These are phyloP conservation scores for Meta bourneti DNA, from an alignment of 2,888 invertebrate genomes.

Conservation along the genomic window DNA sequence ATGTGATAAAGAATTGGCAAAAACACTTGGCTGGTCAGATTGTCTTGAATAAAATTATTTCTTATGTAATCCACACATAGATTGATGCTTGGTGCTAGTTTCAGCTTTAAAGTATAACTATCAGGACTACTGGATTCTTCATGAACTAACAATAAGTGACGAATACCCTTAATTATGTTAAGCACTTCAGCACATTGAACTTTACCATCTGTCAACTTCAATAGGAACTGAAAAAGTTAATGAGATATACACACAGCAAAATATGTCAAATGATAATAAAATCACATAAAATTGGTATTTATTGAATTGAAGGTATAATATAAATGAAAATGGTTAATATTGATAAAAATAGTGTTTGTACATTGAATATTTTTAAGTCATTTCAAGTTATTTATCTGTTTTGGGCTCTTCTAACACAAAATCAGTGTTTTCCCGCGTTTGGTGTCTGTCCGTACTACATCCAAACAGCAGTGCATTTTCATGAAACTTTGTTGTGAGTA, in stretches of 20 bases:
- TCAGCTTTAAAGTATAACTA: not conserved
- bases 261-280: not conserved
- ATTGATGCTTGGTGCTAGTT: slow-evolving; percentile 28
- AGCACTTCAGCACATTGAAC: slow-evolving; percentile 3
- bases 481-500: too few species aligned
- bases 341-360: not conserved
- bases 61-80: slow-evolving; percentile 43
- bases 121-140: not conserved
- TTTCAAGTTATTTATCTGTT: too few species aligned
- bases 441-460: too few species aligned
- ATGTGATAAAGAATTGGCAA: slow-evolving; percentile 26
- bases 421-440: too few species aligned
- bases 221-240: slow-evolving; percentile 21
- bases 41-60: not conserved
- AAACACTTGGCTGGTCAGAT: slow-evolving; percentile 7
- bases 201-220: not conserved
- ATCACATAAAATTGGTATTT: not conserved
- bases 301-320: not conserved
- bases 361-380: not conserved
- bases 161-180: slow-evolving; percentile 2
- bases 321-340: not conserved
- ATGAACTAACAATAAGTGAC: not conserved
- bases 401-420: too few species aligned
- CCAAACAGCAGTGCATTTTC: too few species aligned
- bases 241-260: not conserved